A percentile compares a stretch with the other conserved stretches of the same genome.
These are phyloP conservation scores for human DNA, from an alignment of 2,113 vertebrate genomes.

Conservation along the genomic window DNA sequence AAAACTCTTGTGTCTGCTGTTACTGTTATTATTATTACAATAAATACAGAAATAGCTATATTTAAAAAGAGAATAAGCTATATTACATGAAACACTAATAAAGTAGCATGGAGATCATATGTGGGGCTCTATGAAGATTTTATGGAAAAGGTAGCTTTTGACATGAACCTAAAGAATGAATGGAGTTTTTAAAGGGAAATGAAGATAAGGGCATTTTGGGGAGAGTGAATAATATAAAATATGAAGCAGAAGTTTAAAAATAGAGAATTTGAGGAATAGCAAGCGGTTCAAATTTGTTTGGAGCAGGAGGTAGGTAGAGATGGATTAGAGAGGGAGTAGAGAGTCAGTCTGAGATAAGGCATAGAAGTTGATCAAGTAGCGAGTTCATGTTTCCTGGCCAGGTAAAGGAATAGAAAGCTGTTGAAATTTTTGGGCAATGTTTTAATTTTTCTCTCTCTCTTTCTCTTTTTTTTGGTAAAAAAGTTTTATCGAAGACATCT, in stretches of 20 bases:
- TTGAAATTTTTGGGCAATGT: background rate
- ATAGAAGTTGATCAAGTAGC: background rate
- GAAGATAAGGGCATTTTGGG: background rate
- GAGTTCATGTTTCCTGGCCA: background rate
- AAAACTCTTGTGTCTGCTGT: background rate
- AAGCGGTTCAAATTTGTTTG: background rate
- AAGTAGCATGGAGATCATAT: background rate
- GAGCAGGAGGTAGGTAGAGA: background rate
- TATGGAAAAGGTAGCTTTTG: background rate
- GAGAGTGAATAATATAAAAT: background rate
- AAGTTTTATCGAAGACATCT: background rate
- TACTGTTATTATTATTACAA: constrained; percentile 24
- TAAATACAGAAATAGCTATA: constrained; percentile 9
- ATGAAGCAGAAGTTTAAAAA: background rate
- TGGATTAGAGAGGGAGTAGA: background rate
- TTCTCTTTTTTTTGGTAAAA: background rate
- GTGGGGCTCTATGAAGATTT: background rate
- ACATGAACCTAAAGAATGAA: background rate
- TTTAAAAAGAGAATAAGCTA: background rate
- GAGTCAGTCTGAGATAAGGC: background rate
- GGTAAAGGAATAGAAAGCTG: background rate
- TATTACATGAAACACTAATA: background rate
- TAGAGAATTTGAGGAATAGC: background rate
- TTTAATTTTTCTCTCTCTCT: background rate
- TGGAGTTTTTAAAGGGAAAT: constrained; percentile 41